A percentile compares a stretch with the other conserved stretches of the same genome.
Conservation (phyloP, 2,113 vertebrate species). For the Cyanoderma ruficeps region DNA sequence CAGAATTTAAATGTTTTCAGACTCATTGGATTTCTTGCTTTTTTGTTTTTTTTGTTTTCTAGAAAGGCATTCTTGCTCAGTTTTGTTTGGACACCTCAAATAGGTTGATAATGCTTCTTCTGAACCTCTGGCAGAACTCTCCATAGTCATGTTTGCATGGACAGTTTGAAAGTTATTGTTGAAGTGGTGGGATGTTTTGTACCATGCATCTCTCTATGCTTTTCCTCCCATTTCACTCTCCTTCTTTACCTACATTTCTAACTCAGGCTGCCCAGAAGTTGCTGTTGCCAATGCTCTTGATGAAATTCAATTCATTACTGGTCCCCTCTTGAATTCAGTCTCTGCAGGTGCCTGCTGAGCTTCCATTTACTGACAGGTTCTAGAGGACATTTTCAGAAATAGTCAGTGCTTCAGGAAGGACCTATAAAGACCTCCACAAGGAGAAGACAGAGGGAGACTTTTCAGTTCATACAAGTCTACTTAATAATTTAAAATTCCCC, state of each 20-base stretch:
- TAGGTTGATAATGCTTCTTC: neutral
- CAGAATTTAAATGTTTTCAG: neutral
- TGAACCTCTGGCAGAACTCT: neutral
- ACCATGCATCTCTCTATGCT: too few relatives aligned
- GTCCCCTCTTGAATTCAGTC: neutral
- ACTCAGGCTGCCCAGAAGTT: neutral
- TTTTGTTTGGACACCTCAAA: neutral
- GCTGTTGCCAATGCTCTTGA: neutral
- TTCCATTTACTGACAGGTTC: neutral
- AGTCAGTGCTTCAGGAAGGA: neutral
- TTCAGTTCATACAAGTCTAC: neutral
- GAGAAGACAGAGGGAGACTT: neutral
- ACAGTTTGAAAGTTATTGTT: neutral
- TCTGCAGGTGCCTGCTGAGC: neutral
- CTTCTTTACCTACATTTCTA: neutral
- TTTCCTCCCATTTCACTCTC: neutral
- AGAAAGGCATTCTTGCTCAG: neutral
- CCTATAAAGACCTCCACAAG: neutral
- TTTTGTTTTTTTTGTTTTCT: neutral
- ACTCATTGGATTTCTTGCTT: neutral
- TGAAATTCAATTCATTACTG: neutral
- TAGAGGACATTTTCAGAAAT: neutral
- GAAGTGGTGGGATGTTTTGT: neutral
- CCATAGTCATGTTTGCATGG: accelerated
- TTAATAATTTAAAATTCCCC: neutral